Evolutionary conservation across 2,888 invertebrate species (phyloP), one percentile per base, ranked within the genome.

Genomic region (Hirtodrosophila duncani): DNA sequence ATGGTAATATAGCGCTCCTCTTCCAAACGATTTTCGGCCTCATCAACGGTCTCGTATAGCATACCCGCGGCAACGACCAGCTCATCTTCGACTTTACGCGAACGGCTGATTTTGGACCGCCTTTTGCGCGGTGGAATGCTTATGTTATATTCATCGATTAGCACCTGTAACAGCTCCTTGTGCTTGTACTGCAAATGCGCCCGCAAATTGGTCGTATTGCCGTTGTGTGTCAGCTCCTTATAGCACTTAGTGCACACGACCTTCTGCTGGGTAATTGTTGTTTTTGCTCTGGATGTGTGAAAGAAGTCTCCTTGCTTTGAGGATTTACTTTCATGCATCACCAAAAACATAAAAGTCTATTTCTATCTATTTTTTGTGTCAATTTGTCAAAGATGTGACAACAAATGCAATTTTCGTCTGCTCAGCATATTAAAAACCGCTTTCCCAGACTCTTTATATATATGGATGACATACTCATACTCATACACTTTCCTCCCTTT

Each of bases 131-230:
- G 83, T 13, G 85, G 86, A 6, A 86, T 74, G 4, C 70, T 74
- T 3, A 86, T 85, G 3, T 82, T 83, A 36, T 84, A 83, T 29
- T 79, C 83, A 11, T 67, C 62, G 33, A 85, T 75, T 3, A 85
- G 65, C 4, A 75, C 72, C 44, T 79, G 69, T 21, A 86, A 86
- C 2, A 84, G 38, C 3, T 74, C 77, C 42, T 86, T 86, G 62
- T 85, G 85, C 0, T 82, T 80, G 55, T 86, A 84, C 60, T 84
- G 84, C 37, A 86, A 61, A 64, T 86, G 86, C 1, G 85, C 84
- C 1, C 86, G 82, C 30, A 87, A 65, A 51, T 87, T 87, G 41
- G 87, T 86, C 1, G 87, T 87, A 31, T 87, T 87, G 7, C 83
- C 85, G 29, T 87, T 86, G 30, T 87, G 86, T 9, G 85, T 83